Percentiles rank a stretch among this genome's conserved stretches.
Conservation (phyloP, 35 echinoderm and acorn worm species). For the Patiria miniata region DNA sequence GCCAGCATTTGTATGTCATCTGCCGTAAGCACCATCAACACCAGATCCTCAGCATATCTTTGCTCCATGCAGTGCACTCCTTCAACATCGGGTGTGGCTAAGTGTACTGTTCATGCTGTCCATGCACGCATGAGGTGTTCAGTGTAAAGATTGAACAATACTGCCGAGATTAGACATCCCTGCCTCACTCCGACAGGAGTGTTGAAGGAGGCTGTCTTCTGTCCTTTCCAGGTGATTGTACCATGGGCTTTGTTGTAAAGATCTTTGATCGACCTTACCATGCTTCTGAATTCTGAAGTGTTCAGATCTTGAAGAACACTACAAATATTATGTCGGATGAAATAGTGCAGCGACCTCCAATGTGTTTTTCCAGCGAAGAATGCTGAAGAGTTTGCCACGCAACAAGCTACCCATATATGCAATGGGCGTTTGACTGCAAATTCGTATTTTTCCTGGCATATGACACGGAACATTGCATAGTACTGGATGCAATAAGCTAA, state of each 20-base stretch:
- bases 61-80: background rate
- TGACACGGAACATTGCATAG: background rate
- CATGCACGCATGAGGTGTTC: background rate
- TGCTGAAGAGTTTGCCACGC: background rate
- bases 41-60: background rate
- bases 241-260: background rate
- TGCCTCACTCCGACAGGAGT: background rate
- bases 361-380: too few species aligned
- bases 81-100: background rate
- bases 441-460: background rate
- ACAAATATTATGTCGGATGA: too few species aligned
- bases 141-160: background rate
- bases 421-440: background rate
- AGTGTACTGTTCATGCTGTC: background rate
- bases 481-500: background rate
- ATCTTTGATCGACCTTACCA: background rate
- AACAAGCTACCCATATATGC: background rate
- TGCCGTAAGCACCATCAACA: background rate
- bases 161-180: background rate
- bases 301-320: background rate
- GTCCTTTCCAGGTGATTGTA: background rate
- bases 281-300: background rate
- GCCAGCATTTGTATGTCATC: background rate
- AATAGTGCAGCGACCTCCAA: too few species aligned
- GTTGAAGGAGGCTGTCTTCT: slow-evolving; percentile 4